phyloP scores from a whole-genome alignment of 2,888 invertebrate genomes.

The Trissolcus japonicus region DNA sequence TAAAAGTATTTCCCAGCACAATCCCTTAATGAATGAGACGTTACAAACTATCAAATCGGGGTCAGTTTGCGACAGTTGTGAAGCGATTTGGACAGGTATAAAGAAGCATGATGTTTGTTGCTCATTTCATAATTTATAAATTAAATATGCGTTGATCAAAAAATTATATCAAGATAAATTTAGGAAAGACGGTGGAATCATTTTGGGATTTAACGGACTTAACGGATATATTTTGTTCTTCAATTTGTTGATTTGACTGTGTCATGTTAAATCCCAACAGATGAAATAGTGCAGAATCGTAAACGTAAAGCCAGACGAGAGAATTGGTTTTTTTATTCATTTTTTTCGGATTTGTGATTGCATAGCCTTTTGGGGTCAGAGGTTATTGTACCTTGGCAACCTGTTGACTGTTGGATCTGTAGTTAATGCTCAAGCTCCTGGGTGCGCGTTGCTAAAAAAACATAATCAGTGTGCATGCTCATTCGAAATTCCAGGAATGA shows the following conservation, averaged over 20 bases:
- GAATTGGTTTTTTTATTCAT: slow-evolving; percentile 22
- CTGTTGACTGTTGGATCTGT: slow-evolving; percentile 78
- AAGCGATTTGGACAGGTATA: too few species aligned
- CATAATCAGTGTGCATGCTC: slow-evolving; percentile 65
- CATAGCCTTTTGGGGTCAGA: slow-evolving; percentile 38
- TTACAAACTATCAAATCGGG: too few species aligned
- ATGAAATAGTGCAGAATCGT: neutral
- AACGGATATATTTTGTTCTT: too few species aligned
- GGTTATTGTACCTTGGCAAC: slow-evolving; percentile 78
- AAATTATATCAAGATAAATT: too few species aligned
- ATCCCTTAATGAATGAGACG: too few species aligned
- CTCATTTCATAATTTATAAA: too few species aligned
- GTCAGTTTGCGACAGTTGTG: too few species aligned
- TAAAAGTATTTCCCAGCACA: neutral
- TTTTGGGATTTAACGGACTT: too few species aligned
- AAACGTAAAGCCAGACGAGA: slow-evolving; percentile 30
- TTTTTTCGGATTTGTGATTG: slow-evolving; percentile 23
- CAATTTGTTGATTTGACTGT: too few species aligned
- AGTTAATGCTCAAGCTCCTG: slow-evolving; percentile 79
- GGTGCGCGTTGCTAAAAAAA: slow-evolving; percentile 78
- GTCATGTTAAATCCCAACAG: slow-evolving; percentile 7
- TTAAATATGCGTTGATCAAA: too few species aligned
- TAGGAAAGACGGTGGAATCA: too few species aligned
- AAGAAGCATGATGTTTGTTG: too few species aligned
- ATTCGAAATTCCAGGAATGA: slow-evolving; percentile 49